Percentiles rank a stretch among this genome's conserved stretches.
Evolutionary conservation across 2,113 vertebrate species (phyloP).

Genomic region (Semnornis frantzii): DNA sequence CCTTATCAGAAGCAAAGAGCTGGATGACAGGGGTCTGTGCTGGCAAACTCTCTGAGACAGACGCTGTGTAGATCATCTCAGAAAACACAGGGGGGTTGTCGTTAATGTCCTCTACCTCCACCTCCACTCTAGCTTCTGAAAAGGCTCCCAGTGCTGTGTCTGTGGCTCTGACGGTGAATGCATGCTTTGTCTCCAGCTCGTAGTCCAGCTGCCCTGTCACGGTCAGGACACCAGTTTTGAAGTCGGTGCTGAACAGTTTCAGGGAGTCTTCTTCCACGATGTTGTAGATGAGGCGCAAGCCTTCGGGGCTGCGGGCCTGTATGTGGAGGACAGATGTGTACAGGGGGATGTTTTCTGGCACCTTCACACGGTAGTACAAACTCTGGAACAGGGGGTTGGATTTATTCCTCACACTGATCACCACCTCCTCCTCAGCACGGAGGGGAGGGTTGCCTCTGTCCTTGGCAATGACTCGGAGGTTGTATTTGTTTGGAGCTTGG

Average conservation of each 20-base stretch:
- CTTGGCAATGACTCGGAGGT: slow-evolving; percentile 82
- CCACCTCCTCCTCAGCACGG: slow-evolving; percentile 80
- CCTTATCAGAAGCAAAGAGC: slow-evolving; percentile 84
- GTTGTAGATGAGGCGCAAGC: slow-evolving; percentile 94
- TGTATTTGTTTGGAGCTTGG: slow-evolving; percentile 90
- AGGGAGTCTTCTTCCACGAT: slow-evolving; percentile 88
- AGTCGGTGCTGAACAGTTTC: slow-evolving; percentile 88
- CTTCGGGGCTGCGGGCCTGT: slow-evolving; percentile 93
- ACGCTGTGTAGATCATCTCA: slow-evolving; percentile 74
- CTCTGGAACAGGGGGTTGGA: slow-evolving; percentile 94
- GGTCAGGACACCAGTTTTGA: slow-evolving; percentile 91
- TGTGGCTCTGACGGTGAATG: slow-evolving; percentile 88
- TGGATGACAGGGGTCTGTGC: slow-evolving; percentile 84
- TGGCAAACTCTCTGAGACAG: slow-evolving; percentile 84
- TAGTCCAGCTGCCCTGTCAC: slow-evolving; percentile 90
- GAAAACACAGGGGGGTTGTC: slow-evolving; percentile 90
- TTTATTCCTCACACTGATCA: slow-evolving; percentile 90
- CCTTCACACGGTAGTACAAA: slow-evolving; percentile 87
- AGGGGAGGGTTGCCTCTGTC: slow-evolving; percentile 86
- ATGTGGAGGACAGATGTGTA: slow-evolving; percentile 93
- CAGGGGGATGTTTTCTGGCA: slow-evolving; percentile 90
- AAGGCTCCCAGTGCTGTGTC: slow-evolving; percentile 91
- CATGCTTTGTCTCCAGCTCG: slow-evolving; percentile 82
- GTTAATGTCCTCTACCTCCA: slow-evolving; percentile 93
- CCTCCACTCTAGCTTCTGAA: slow-evolving; percentile 89